phyloP scores from a whole-genome alignment of 2,113 vertebrate species.

The Azemiops feae region DNA sequence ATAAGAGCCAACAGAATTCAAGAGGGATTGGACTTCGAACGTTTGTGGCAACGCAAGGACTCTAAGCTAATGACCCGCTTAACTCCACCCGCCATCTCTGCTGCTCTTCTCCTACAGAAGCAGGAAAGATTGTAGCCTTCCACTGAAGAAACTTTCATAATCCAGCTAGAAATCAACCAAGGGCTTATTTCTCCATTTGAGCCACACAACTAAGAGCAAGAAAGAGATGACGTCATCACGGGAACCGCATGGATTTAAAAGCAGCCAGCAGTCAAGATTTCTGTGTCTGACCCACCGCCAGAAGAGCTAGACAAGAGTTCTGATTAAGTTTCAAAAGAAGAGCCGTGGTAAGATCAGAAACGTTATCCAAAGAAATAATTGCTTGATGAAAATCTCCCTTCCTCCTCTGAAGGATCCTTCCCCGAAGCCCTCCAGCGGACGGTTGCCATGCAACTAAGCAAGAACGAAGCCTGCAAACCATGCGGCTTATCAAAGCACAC shows the following conservation, averaged over 20 bases:
- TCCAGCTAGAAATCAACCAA: neutral
- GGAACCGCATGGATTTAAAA: neutral
- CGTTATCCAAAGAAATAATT: neutral
- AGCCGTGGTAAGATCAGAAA: neutral
- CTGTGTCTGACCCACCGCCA: neutral
- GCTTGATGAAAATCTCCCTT: neutral
- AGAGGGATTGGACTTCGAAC: neutral
- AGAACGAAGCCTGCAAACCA: neutral
- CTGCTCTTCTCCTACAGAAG: neutral
- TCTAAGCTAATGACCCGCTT: neutral
- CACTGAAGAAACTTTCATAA: too few species aligned
- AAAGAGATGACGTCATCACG: too few species aligned
- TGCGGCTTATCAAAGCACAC: too few species aligned
- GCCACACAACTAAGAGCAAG: neutral
- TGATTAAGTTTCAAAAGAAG: neutral
- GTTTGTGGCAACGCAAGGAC: neutral
- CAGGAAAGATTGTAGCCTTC: too few species aligned
- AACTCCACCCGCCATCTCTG: neutral
- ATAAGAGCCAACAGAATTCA: neutral
- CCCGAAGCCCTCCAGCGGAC: neutral
- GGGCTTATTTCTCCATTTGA: neutral
- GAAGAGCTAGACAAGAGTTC: neutral
- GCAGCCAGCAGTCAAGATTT: neutral
- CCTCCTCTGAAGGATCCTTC: neutral
- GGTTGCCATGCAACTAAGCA: neutral